These are phyloP conservation scores for Adrianichthys oophorus DNA, from an alignment of 2,797 vertebrate genomes.

Conservation along the genomic window DNA sequence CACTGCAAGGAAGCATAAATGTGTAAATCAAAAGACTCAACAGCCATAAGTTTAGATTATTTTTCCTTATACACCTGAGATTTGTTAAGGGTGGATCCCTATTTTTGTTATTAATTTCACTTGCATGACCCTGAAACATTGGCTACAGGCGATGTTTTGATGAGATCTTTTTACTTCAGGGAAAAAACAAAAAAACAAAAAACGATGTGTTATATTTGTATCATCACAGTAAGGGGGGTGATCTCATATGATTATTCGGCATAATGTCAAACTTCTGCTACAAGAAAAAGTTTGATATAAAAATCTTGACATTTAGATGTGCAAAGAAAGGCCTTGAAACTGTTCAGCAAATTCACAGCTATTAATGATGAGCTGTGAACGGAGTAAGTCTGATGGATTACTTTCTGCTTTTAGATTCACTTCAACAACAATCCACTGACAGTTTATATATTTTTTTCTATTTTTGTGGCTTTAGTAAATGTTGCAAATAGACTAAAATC, in stretches of 20 bases:
- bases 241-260: too few relatives aligned
- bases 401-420: constrained; percentile 4
- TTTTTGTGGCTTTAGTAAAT: constrained; percentile 8
- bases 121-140: not conserved
- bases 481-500: constrained; percentile 3
- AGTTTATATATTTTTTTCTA: constrained; percentile 7
- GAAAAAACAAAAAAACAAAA: not conserved
- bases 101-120: not conserved
- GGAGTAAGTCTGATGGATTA: constrained; percentile 19
- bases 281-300: too few relatives aligned
- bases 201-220: not conserved
- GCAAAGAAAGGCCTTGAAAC: too few relatives aligned
- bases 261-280: not conserved
- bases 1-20: too few relatives aligned
- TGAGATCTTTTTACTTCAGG: not conserved
- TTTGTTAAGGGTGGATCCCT: not conserved
- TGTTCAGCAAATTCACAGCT: too few relatives aligned
- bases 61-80: not conserved
- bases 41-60: too few relatives aligned
- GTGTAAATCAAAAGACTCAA: too few relatives aligned
- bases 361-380: not conserved
- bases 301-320: too few relatives aligned
- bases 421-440: not conserved
- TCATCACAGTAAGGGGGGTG: not conserved
- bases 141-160: not conserved